These are phyloP conservation scores for Agrotis clavis DNA, from an alignment of 2,888 invertebrate species.

Conservation along the genomic window DNA sequence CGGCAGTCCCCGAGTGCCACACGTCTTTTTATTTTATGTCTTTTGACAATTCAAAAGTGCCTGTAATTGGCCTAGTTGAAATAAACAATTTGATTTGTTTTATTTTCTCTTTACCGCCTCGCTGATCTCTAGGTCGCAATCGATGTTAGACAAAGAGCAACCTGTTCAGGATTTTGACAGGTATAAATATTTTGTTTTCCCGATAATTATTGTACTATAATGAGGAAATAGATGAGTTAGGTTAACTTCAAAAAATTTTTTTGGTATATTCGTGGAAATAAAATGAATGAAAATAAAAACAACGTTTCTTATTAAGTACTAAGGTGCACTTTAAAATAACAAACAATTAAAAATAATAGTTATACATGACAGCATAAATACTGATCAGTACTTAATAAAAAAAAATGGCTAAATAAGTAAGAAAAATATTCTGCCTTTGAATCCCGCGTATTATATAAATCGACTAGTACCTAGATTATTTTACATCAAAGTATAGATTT, in stretches of 20 bases:
- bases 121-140: too few species aligned
- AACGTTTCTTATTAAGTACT: constrained; percentile 18
- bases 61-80: too few species aligned
- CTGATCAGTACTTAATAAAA: constrained; percentile 37
- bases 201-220: too few species aligned
- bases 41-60: too few species aligned
- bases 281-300: neutral
- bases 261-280: neutral
- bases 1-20: too few species aligned
- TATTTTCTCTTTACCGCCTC: too few species aligned
- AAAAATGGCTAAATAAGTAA: constrained; percentile 18
- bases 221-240: too few species aligned
- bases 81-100: too few species aligned
- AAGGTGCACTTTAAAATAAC: constrained; percentile 60
- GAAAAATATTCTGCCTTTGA: constrained; percentile 16
- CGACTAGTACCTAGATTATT: constrained; percentile 41
- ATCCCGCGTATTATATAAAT: constrained; percentile 36
- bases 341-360: constrained; percentile 22
- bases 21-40: too few species aligned
- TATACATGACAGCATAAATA: constrained; percentile 20
- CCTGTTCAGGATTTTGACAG: too few species aligned
- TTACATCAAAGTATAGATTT: constrained; percentile 13
- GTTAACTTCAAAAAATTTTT: neutral
- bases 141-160: too few species aligned
- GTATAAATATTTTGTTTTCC: too few species aligned